Conservation (phyloP, 2,888 invertebrate species). For the Piscicola geometra region DNA sequence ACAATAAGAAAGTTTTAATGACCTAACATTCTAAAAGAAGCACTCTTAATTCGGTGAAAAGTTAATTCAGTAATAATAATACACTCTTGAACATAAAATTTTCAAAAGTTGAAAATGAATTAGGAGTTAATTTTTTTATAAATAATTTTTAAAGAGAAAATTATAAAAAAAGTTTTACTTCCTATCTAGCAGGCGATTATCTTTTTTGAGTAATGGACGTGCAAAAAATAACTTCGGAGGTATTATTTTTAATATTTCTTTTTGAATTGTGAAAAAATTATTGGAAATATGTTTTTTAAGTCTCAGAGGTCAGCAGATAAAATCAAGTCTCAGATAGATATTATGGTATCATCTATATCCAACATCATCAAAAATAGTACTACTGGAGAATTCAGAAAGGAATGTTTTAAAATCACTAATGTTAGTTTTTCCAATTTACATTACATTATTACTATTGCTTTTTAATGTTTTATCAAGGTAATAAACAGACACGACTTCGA, state of each 20-base stretch:
- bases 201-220: too few relatives aligned
- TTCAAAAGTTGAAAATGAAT: background rate
- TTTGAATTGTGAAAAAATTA: too few relatives aligned
- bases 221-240: too few relatives aligned
- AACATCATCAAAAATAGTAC: slow-evolving; percentile 28
- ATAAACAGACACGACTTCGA: slow-evolving; percentile 26
- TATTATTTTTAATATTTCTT: too few relatives aligned
- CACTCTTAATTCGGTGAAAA: too few relatives aligned
- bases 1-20: too few relatives aligned
- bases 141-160: too few relatives aligned
- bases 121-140: background rate
- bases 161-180: too few relatives aligned
- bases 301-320: background rate
- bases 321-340: background rate
- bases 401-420: background rate
- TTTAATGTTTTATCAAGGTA: slow-evolving; percentile 16
- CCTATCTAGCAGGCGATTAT: too few relatives aligned
- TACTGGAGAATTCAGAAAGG: slow-evolving; percentile 13
- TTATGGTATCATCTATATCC: slow-evolving; percentile 21
- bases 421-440: background rate
- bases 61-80: too few relatives aligned
- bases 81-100: background rate
- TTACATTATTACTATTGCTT: background rate
- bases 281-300: too few relatives aligned
- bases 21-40: too few relatives aligned